A percentile compares a stretch with the other conserved stretches of the same genome.
Conservation (phyloP, 2,888 invertebrate species). For the Trichogramma dendrolimi region DNA sequence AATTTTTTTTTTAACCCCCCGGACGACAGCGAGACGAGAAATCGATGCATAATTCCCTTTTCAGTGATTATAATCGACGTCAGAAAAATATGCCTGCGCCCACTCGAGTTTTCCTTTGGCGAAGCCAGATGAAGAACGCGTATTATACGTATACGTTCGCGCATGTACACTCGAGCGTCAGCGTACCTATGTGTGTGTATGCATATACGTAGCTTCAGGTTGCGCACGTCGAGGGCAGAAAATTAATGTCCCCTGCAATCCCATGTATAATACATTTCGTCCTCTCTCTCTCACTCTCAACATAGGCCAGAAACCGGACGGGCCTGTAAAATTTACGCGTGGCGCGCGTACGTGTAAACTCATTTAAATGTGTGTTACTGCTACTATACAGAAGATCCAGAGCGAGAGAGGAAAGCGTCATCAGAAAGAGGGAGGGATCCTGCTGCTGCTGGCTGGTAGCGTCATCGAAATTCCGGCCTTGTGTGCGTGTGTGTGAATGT, state of each 20-base stretch:
- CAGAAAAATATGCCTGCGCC: not conserved
- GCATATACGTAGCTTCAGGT: slow-evolving; percentile 32
- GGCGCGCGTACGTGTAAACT: not conserved
- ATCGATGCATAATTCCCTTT: too few species aligned
- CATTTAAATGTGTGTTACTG: slow-evolving; percentile 2
- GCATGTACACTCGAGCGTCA: slow-evolving; percentile 11
- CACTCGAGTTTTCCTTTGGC: slow-evolving; percentile 14
- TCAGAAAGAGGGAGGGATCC: slow-evolving; percentile 1
- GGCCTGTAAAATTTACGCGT: slow-evolving; percentile 50
- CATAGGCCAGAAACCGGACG: slow-evolving; percentile 34
- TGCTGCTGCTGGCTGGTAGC: slow-evolving; percentile 26
- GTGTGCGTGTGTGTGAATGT: too few species aligned
- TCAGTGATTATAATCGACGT: too few species aligned
- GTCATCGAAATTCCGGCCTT: slow-evolving; percentile 50
- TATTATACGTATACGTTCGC: slow-evolving; percentile 24
- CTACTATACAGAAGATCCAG: too few species aligned
- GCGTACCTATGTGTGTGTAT: slow-evolving; percentile 4
- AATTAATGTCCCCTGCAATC: slow-evolving; percentile 53
- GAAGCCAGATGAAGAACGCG: too few species aligned
- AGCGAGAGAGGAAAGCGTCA: slow-evolving; percentile 1
- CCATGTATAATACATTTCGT: slow-evolving; percentile 51
- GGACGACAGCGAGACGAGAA: too few species aligned
- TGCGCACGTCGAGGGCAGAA: slow-evolving; percentile 50
- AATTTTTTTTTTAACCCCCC: too few species aligned
- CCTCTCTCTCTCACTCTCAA: slow-evolving; percentile 28